A percentile compares a stretch with the other conserved stretches of the same genome.
phyloP scores from a whole-genome alignment of 2,888 invertebrate genomes.

The Ennomos erosarius region DNA sequence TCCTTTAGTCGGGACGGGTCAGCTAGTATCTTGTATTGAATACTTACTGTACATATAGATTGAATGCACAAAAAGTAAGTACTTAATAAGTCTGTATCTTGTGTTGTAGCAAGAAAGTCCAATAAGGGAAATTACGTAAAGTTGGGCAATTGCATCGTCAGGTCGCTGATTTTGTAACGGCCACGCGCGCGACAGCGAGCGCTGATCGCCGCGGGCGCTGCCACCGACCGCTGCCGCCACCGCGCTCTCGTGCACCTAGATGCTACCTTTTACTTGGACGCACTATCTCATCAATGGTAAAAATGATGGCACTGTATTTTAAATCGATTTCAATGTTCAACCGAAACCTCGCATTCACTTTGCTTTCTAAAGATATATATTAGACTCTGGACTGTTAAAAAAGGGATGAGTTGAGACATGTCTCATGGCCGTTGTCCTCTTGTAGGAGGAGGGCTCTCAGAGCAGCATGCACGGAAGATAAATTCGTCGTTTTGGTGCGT shows the following conservation, averaged over 20 bases:
- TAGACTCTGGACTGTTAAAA: constrained; percentile 14
- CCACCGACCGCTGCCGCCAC: constrained; percentile 47
- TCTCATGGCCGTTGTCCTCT: constrained; percentile 74
- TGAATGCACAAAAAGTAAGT: too few relatives aligned
- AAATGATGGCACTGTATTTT: neutral
- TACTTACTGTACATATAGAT: too few relatives aligned
- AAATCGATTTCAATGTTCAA: too few relatives aligned
- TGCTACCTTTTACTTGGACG: neutral
- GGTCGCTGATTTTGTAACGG: constrained; percentile 71
- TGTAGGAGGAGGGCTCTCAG: constrained; percentile 66
- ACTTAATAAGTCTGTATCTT: constrained; percentile 40
- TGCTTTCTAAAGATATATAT: neutral
- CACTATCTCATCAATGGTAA: too few relatives aligned
- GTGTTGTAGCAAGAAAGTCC: constrained; percentile 60
- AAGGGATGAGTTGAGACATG: constrained; percentile 44
- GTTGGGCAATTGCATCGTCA: constrained; percentile 63
- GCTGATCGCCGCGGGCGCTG: constrained; percentile 42
- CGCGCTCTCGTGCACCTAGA: constrained; percentile 12
- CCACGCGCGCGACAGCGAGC: constrained; percentile 46
- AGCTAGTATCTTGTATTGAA: too few relatives aligned
- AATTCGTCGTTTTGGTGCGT: constrained; percentile 84
- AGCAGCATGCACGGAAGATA: constrained; percentile 80
- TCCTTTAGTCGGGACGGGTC: too few relatives aligned
- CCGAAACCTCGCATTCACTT: too few relatives aligned
- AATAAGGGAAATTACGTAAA: constrained; percentile 74